Base-by-base conservation (phyloP, 2,113 vertebrate species). In the Cariama cristata region DNA sequence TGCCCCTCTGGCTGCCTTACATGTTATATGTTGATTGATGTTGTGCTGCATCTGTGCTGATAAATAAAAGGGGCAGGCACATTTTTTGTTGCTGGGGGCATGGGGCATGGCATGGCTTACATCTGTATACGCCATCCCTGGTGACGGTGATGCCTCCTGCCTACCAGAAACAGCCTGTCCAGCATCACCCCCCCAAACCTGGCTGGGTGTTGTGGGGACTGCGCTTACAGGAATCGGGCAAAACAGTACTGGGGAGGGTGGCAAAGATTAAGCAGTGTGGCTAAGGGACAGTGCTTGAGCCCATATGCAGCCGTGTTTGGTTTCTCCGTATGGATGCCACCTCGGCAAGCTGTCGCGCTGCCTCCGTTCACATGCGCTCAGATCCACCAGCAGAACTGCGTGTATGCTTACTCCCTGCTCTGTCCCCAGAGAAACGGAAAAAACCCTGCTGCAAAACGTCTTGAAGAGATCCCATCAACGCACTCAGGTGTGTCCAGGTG, bases 381-480 rank as follows among this genome's bases (percentile, higher is more conserved):
- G 52, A 72, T 23, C 23, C 40, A 63, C 20, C 20, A 55, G 49
- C 21, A 92, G 56, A 72, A 28, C n/a, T 5, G 12, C 5, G 10
- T 13, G 6, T 9, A 10, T 50, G 11, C n/a, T 85, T 40, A 47
- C 12, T 55, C 33, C 38, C 47, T 81, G 32, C 24, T 71, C 62
- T 74, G 8, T 30, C 8, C 32, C 17, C 24, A 42, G 12, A 3
- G 20, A 95, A 74, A 64, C 11, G 16, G n/a, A 2, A 88, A 68
- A 77, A 55, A 32, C 0, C 0, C 23, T 4, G 1, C 8, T 73
- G 30, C 40, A 79, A 66, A 64, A 30, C n/a, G 38, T 30, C 42
- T 45, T 40, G n/a, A 85, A 50, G 32, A 40, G 8, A 9, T 42
- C 26, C 3, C 32, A 60, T 1, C 0, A 74, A 45, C 6, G 8